Percentiles rank a stretch among this genome's conserved stretches.
These are phyloP conservation scores for Brotula barbata DNA, from an alignment of 2,797 vertebrate species.

Conservation along the genomic window DNA sequence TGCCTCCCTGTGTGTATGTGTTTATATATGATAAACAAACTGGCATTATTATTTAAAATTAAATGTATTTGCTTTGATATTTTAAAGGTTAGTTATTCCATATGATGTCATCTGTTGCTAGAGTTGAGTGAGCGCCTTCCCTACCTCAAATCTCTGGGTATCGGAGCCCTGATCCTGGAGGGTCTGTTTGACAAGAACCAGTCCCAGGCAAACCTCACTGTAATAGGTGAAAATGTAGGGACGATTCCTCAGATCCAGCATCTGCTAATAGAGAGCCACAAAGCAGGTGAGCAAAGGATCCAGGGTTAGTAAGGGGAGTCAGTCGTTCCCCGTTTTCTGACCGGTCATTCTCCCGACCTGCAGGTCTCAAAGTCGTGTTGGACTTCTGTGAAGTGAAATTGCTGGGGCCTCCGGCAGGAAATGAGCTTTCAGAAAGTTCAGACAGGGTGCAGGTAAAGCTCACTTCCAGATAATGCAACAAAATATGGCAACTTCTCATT, in stretches of 20 bases:
- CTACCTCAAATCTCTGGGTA: conserved; percentile 71
- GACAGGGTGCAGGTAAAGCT: conserved; percentile 46
- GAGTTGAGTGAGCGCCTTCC: conserved; percentile 69
- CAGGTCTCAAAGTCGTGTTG: conserved; percentile 78
- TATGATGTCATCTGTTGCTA: conserved; percentile 40
- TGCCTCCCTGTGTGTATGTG: no score
- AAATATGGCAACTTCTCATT: background rate
- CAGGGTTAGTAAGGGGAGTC: background rate
- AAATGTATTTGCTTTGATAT: no score
- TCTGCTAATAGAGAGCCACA: conserved; percentile 70
- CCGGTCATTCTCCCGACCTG: conserved; percentile 8
- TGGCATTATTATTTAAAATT: background rate
- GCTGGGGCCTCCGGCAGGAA: conserved; percentile 19
- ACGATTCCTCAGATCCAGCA: conserved; percentile 65
- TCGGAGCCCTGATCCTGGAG: conserved; percentile 75
- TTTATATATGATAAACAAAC: no score
- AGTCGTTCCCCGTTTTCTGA: background rate
- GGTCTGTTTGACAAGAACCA: conserved; percentile 58
- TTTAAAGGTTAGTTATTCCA: no score
- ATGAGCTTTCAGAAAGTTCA: conserved; percentile 20
- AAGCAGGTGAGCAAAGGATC: conserved; percentile 57
- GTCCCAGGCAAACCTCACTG: conserved; percentile 55
- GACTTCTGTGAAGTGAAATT: conserved; percentile 72
- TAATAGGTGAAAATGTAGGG: conserved; percentile 27
- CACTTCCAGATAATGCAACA: background rate